Percentiles rank a stretch among this genome's conserved stretches.
Evolutionary conservation across 2,888 invertebrate genomes (phyloP).

Genomic region (Ophraella communa): DNA sequence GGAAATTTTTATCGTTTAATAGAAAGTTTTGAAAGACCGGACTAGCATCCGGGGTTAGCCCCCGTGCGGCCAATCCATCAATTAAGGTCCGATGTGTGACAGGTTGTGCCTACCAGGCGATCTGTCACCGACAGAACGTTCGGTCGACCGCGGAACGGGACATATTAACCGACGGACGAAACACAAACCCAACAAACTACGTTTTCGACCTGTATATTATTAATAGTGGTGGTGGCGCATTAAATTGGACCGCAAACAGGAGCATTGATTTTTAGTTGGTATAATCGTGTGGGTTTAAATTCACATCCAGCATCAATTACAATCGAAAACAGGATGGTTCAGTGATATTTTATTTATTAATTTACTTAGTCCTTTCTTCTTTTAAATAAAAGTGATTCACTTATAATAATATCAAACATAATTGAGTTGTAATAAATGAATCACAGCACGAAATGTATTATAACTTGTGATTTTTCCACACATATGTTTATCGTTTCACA

Average conservation of each 20-base stretch:
- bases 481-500: too few species aligned
- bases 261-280: neutral
- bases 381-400: too few species aligned
- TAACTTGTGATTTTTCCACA: too few species aligned
- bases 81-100: constrained; percentile 51
- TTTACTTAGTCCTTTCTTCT: too few species aligned
- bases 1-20: neutral
- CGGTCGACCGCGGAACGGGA: constrained; percentile 45
- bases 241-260: too few species aligned
- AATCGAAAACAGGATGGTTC: too few species aligned
- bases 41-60: constrained; percentile 6
- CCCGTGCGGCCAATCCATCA: constrained; percentile 54
- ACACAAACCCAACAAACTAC: neutral
- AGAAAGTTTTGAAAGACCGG: neutral
- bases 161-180: constrained; percentile 45
- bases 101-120: constrained; percentile 50
- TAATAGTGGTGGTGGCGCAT: neutral
- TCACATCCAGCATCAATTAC: too few species aligned
- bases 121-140: constrained; percentile 55
- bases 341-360: too few species aligned
- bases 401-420: too few species aligned
- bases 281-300: neutral
- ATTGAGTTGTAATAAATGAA: too few species aligned
- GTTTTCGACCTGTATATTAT: neutral
- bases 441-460: too few species aligned